These are phyloP conservation scores for Crocodylus rhombifer DNA, from an alignment of 2,797 vertebrate genomes.

Conservation along the genomic window DNA sequence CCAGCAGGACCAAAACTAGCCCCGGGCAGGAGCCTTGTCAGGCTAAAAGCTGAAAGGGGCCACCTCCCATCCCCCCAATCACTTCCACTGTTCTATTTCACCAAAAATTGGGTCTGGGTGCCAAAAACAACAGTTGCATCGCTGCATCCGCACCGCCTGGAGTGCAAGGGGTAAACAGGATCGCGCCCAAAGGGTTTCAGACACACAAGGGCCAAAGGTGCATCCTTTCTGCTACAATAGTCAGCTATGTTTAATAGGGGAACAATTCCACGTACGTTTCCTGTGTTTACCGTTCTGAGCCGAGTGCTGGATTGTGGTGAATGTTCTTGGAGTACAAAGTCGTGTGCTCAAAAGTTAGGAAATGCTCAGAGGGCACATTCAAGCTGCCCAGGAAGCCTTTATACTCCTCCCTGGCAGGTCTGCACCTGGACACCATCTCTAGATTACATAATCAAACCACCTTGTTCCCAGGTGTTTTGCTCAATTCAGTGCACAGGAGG, in stretches of 20 bases:
- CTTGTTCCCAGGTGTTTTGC: background rate
- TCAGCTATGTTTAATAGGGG: conserved; percentile 35
- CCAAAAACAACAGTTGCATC: too few species aligned
- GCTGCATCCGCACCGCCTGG: too few species aligned
- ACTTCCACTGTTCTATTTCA: too few species aligned
- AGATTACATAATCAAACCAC: background rate
- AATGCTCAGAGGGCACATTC: background rate
- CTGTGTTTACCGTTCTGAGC: conserved; percentile 53
- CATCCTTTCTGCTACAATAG: conserved; percentile 59
- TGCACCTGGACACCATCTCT: background rate
- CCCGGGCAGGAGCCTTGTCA: too few species aligned
- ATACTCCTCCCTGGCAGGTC: background rate
- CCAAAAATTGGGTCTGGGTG: too few species aligned
- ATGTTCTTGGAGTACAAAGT: conserved; percentile 16
- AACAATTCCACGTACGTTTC: conserved; percentile 66
- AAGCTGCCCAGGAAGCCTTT: conserved; percentile 3
- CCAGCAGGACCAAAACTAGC: too few species aligned
- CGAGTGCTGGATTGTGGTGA: conserved; percentile 23
- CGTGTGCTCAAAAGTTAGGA: background rate
- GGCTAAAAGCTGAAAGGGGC: too few species aligned
- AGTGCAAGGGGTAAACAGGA: too few species aligned
- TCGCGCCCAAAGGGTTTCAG: background rate
- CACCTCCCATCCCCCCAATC: too few species aligned
- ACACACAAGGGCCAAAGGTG: conserved; percentile 64
- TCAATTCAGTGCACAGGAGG: background rate